These are phyloP conservation scores for Chrysina gloriosa DNA, from an alignment of 2,888 invertebrate genomes.

Conservation along the genomic window DNA sequence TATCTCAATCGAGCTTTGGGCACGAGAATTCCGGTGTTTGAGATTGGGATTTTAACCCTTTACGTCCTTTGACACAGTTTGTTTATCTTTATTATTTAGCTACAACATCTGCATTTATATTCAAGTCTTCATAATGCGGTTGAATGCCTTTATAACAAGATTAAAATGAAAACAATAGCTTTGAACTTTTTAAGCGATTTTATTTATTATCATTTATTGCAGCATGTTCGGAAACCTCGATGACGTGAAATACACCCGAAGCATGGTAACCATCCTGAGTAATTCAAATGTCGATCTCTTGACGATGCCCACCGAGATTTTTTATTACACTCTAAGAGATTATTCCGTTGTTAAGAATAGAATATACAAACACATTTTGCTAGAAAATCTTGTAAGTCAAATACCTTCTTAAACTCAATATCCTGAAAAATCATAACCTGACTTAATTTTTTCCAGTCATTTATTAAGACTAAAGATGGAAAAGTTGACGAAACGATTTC, in stretches of 20 bases:
- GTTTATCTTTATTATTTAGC: too few species aligned
- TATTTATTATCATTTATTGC: neutral
- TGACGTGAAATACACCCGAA: conserved; percentile 30
- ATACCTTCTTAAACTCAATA: neutral
- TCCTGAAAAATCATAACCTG: neutral
- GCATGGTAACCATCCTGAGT: conserved; percentile 32
- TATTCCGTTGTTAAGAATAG: conserved; percentile 42
- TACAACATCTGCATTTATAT: too few species aligned
- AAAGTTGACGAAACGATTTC: neutral
- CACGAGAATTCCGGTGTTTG: too few species aligned
- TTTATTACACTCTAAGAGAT: conserved; percentile 45
- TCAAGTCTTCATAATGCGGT: too few species aligned
- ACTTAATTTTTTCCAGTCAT: conserved; percentile 6
- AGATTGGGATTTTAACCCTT: too few species aligned
- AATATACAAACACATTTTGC: conserved; percentile 40
- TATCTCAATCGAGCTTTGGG: too few species aligned
- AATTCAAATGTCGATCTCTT: conserved; percentile 29
- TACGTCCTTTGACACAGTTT: too few species aligned
- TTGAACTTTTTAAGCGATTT: neutral
- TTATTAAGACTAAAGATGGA: neutral
- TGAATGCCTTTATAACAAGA: too few species aligned
- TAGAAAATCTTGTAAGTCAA: conserved; percentile 46
- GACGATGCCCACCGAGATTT: conserved; percentile 15
- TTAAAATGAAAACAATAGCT: neutral
- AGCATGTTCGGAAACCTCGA: conserved; percentile 39